Evolutionary conservation across 2,113 vertebrate species (phyloP).

Genomic region (Rhynchomys soricoides): DNA sequence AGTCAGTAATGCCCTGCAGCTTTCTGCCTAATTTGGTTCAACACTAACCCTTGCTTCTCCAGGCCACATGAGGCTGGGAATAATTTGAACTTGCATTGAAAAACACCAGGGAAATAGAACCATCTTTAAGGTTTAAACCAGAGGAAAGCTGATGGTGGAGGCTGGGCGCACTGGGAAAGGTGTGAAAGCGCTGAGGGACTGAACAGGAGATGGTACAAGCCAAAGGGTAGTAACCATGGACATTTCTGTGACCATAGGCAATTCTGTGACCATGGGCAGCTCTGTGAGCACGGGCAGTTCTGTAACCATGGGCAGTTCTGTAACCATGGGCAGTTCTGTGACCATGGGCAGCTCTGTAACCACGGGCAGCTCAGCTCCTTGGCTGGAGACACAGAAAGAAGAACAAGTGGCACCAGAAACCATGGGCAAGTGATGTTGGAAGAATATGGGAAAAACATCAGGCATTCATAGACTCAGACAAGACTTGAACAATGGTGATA

Average conservation of each 20-base stretch:
- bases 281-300: background rate
- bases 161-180: background rate
- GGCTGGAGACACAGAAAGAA: background rate
- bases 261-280: background rate
- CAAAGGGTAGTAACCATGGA: background rate
- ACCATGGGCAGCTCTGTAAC: no score
- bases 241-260: background rate
- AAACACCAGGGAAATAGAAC: constrained; percentile 7
- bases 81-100: background rate
- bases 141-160: background rate
- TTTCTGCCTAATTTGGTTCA: constrained; percentile 39
- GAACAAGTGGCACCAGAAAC: background rate
- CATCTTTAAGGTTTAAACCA: background rate
- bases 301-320: background rate
- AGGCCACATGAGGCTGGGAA: background rate
- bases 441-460: background rate
- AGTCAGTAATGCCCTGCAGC: constrained; percentile 35
- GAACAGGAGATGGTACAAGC: background rate
- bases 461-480: background rate
- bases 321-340: no score
- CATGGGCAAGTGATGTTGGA: background rate
- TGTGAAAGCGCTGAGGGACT: background rate
- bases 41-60: constrained; percentile 44
- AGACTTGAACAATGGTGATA: background rate
- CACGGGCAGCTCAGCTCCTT: no score